These are phyloP conservation scores for Oxytorus armatus DNA, from an alignment of 2,888 invertebrate species.

Conservation along the genomic window DNA sequence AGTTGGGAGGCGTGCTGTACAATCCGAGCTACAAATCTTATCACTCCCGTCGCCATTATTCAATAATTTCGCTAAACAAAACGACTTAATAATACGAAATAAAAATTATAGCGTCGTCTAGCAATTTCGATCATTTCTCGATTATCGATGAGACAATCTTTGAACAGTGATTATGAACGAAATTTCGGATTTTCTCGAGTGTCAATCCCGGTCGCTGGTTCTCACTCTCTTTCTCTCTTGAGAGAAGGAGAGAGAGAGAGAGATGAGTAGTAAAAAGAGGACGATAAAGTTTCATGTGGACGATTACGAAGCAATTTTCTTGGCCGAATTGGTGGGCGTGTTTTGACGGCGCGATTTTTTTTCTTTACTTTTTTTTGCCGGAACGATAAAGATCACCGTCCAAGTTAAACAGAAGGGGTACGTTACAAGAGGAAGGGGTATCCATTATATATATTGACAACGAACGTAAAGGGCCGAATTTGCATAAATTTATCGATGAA, in stretches of 20 bases:
- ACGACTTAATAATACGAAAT: too few relatives aligned
- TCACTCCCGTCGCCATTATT: not conserved
- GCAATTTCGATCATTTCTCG: too few relatives aligned
- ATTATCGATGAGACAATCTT: too few relatives aligned
- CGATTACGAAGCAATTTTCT: conserved; percentile 67
- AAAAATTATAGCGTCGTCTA: not conserved
- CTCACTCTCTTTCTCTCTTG: not conserved
- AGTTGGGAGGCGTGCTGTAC: conserved; percentile 30
- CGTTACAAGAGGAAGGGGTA: too few relatives aligned
- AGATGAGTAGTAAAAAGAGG: conserved; percentile 14
- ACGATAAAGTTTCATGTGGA: conserved; percentile 31
- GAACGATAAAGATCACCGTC: conserved; percentile 47
- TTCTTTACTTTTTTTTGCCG: conserved; percentile 42
- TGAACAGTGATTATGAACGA: not conserved
- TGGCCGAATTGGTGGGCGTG: conserved; percentile 68
- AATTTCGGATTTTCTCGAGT: not conserved
- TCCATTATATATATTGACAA: not conserved
- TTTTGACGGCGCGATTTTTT: conserved; percentile 67
- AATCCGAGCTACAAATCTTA: not conserved
- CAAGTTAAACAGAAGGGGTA: not conserved
- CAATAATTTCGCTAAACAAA: not conserved
- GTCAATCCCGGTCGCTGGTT: not conserved
- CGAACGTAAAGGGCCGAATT: conserved; percentile 12
- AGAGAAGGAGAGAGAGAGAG: conserved; percentile 2
- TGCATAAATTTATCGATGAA: not conserved